phyloP scores from a whole-genome alignment of 2,888 invertebrate species.

The Amiota minor region DNA sequence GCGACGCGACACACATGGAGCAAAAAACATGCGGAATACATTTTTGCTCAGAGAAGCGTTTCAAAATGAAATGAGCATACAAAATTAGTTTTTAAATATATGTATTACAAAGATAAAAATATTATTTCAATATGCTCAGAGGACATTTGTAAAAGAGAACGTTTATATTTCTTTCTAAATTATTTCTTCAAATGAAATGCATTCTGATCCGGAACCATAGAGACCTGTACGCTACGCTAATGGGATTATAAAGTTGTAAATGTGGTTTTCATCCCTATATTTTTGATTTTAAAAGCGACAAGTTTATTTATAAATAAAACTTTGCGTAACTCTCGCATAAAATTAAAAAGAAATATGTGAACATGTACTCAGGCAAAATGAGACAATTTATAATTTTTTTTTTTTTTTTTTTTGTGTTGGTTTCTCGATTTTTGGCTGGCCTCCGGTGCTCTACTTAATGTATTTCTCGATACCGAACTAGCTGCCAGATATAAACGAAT shows the following conservation, averaged over 20 bases:
- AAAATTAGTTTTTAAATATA: conserved; percentile 7
- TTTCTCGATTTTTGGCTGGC: conserved; percentile 47
- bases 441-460: conserved; percentile 42
- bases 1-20: background rate
- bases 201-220: too few relatives aligned
- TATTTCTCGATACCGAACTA: background rate
- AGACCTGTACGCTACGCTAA: too few relatives aligned
- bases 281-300: too few relatives aligned
- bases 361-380: too few relatives aligned
- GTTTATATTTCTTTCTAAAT: too few relatives aligned
- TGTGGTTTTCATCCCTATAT: too few relatives aligned
- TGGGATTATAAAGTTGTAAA: too few relatives aligned
- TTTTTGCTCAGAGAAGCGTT: background rate
- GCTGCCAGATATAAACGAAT: background rate
- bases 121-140: background rate
- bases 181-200: too few relatives aligned
- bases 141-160: too few relatives aligned
- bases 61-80: conserved; percentile 15
- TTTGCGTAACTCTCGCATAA: conserved; percentile 65
- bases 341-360: conserved; percentile 43
- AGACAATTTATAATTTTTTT: background rate
- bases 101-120: background rate
- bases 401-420: background rate
- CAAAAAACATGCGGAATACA: background rate
- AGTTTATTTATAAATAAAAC: conserved; percentile 67